Conservation (phyloP, 2,888 invertebrate genomes). For the Tridacna crocea region DNA sequence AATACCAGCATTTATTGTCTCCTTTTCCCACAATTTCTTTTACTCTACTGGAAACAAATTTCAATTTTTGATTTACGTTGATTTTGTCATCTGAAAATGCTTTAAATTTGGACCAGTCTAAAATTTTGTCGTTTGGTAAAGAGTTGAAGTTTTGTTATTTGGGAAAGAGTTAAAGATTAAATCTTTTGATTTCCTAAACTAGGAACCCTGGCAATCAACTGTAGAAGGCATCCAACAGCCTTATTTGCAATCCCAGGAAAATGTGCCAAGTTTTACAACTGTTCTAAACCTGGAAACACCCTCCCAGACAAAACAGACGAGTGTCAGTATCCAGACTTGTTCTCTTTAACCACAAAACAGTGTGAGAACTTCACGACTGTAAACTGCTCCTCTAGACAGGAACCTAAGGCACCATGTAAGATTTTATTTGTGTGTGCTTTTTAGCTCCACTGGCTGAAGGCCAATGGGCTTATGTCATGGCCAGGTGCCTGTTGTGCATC, state of each 20-base stretch:
- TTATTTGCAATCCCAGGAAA: constrained; percentile 47
- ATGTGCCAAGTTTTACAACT: constrained; percentile 69
- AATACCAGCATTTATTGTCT: background rate
- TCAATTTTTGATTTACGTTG: too few relatives aligned
- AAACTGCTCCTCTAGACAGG: constrained; percentile 55
- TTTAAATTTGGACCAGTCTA: too few relatives aligned
- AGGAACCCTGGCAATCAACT: constrained; percentile 56
- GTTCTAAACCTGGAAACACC: constrained; percentile 47
- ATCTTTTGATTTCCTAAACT: background rate
- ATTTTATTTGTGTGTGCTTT: background rate
- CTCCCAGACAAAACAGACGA: constrained; percentile 45
- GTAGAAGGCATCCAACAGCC: constrained; percentile 49
- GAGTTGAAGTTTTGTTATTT: too few relatives aligned
- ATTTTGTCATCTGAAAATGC: too few relatives aligned
- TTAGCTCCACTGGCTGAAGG: too few relatives aligned
- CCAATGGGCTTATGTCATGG: too few relatives aligned
- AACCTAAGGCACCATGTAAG: constrained; percentile 69
- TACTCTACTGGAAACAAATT: too few relatives aligned
- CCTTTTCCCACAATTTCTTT: background rate
- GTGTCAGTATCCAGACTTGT: constrained; percentile 65
- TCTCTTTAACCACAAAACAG: constrained; percentile 49
- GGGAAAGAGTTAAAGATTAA: too few relatives aligned
- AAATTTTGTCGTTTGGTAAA: too few relatives aligned
- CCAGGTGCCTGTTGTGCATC: too few relatives aligned
- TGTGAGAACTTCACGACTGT: constrained; percentile 66